Evolutionary conservation across 2,113 vertebrate species (phyloP), one percentile per base, ranked within the genome.

Genomic region (Aphelocoma coerulescens): DNA sequence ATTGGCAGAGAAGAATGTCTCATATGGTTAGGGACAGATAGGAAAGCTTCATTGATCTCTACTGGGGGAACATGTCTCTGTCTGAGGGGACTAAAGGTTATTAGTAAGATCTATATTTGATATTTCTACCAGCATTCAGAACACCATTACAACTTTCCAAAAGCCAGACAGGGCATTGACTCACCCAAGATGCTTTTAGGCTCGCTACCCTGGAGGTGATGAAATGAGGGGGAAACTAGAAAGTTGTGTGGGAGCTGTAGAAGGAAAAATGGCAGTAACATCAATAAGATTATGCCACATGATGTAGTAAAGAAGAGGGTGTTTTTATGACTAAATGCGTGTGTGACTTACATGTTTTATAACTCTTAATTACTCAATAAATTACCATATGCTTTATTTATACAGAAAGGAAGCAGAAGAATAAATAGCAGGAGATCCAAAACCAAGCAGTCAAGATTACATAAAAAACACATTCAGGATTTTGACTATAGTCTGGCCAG

Each of bases 341-440:
- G 89, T 86, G 79, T 93, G 79, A 94, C 85, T 94, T 93, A 72
- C 65, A 91, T 92, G 92, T 92, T 97, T 95, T 95, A 93, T 91
- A 84, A 90, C 92, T 93, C 88, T 57, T 89, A 94, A 96, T 95
- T 96, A 84, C 85, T 96, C 73, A 92, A 92, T 96, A 94, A 95
- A 95, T 95, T 95, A 91, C 85, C 80, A 89, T 93, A 81, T 81
- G 24, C 20, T 96, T 41, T 93, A 78, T 95, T 96, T 96, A 91
- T 86, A 72, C 52, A 94, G 65, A 93, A 63, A 84, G 68, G 84
- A 94, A 95, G 57, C 48, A 92, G 69, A 86, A 96, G 39, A 71
- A 94, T 95, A 95, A 94, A 80, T 67, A 92, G 55, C 49, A 94
- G 32, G 85, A 78, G 68, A 91, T 92, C 73, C 82, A 95, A 94